phyloP scores from a whole-genome alignment of 2,113 vertebrate genomes.

The Melanerpes formicivorus region DNA sequence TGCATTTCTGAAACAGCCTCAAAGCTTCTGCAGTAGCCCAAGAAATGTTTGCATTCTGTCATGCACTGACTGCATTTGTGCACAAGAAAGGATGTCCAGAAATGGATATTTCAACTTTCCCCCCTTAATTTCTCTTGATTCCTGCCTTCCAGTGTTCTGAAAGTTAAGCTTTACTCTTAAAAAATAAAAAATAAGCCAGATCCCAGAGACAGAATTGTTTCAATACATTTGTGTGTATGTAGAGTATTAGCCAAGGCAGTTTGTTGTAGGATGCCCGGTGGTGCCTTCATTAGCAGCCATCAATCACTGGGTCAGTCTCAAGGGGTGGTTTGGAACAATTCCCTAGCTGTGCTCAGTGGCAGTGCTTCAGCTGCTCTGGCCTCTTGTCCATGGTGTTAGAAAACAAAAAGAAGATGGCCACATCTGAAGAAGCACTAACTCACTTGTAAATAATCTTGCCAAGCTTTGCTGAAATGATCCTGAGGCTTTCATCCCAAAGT shows the following conservation, averaged over 20 bases:
- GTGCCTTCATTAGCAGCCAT: neutral
- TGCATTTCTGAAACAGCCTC: neutral
- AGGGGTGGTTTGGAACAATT: neutral
- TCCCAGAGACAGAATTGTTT: neutral
- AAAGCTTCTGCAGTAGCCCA: accelerated
- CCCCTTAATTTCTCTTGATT: neutral
- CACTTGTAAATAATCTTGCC: neutral
- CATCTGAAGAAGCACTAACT: neutral
- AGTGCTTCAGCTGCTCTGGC: neutral
- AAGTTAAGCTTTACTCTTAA: neutral
- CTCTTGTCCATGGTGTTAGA: neutral
- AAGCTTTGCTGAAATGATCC: neutral
- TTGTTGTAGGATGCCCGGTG: neutral
- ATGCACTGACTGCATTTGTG: accelerated
- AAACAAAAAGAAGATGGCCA: neutral
- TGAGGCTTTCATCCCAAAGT: neutral
- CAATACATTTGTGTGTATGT: neutral
- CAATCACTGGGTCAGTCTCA: neutral
- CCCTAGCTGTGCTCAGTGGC: neutral
- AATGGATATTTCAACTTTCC: neutral
- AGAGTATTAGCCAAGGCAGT: neutral
- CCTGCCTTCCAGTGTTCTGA: neutral
- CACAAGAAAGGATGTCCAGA: neutral
- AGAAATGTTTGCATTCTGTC: neutral
- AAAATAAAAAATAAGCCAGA: neutral